Evolutionary conservation across 53 echinoderm and acorn worm genomes (phyloP), one percentile per base, ranked within the genome.

Genomic region (Pentamera pediparva): DNA sequence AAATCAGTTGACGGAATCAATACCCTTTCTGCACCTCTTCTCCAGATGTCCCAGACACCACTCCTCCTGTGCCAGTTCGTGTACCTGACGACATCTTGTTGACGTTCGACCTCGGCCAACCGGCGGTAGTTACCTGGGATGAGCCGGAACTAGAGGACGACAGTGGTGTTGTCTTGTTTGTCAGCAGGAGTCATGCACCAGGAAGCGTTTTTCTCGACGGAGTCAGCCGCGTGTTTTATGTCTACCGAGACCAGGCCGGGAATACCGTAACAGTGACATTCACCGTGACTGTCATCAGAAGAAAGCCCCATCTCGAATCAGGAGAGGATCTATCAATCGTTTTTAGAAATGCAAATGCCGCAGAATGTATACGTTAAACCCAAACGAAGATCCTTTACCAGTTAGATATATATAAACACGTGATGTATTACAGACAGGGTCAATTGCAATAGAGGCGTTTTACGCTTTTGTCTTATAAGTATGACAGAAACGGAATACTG

Each of bases 141-240:
- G 36, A 49, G 50, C 50, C 32, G 6, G 18, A 10, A 19, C 34
- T 22, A 5, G 60, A 47, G 18, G 72, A 29, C 6, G 81, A 81
- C 36, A 36, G 39, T 41, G 45, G 49, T 7, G 53, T 30, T 36
- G 52, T 51, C 4, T 9, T 35, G 24, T 5, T 35, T 12, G 35
- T 35, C 3, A 8, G 40, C 25, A 75, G 81, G 35, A 76, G 18
- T 22, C 38, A 47, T 12, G 51, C 29, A 29, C 86, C 86, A 0
- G 81, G 81, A 18, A 29, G 53, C 20, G 10, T 5, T 26, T 86
- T 86, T 69, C 15, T 41, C 2, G 69, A 56, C n/a, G 86, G 86
- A 7, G 54, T 22, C 6, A 81, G 80, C 32, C 27, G 9, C 15
- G 89, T 86, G 26, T 25, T 25, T 8, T 86, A 86, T 32, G 37